Evolutionary conservation across 1,140 invertebrate genomes (phyloP), one percentile per base, ranked within the genome.

Genomic region (Hycleus cichorii): DNA sequence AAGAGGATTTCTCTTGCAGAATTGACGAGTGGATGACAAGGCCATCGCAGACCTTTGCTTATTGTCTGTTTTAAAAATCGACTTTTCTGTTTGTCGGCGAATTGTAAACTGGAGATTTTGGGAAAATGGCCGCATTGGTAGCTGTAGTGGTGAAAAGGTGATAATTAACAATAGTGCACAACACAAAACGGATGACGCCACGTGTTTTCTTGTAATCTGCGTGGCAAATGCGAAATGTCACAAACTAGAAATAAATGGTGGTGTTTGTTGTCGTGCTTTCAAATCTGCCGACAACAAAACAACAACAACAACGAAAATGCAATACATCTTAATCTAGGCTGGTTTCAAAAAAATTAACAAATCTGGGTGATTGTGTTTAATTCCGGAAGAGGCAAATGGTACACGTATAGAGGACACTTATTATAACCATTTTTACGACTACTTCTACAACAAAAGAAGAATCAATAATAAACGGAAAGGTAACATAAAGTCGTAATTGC

Each of bases 171-270:
- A 69, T 63, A 64, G 60, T 46, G 42, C 38, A 47, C 44, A 54
- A 51, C 47, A 57, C 55, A 60, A 18, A 18, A 18, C 18, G 18
- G 18, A 18, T 18, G 18, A 60, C 60, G 63, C 60, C 64, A 66
- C 64, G 64, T 66, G 64, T 64, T 57, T 57, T 49, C 39, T 47
- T 47, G 54, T 69, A 69, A 69, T 64, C 66, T 64, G 58, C 66
- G 56, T 69, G 64, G 60, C 68, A 55, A 67, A 69, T 66, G 64
- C 55, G 52, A 64, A 66, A 67, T 60, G 68, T 69, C 68, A 68
- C 65, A 68, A 66, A 64, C 57, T 55, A 61, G 60, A 69, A 68
- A 69, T 69, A 69, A 69, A 69, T 69, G 66, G 59, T 64, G 63
- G 65, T 67, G 60, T 67, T 66, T 59, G 58, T 61, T 58, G 58